Evolutionary conservation across 2,113 vertebrate genomes (phyloP).

Genomic region (Alethe castanea): DNA sequence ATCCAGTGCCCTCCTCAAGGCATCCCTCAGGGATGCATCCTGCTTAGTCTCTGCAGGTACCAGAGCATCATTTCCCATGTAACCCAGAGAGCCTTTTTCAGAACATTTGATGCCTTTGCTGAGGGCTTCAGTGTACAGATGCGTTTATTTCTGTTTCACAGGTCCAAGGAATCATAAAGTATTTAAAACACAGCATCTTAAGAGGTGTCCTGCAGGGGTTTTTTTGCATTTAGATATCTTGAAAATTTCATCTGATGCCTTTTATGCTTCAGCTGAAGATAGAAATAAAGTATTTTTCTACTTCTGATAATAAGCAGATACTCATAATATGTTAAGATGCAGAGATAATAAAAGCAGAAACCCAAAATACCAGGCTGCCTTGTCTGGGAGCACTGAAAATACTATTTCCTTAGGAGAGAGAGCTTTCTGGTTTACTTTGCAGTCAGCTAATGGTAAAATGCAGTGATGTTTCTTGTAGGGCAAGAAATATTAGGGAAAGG

Average conservation of each 20-base stretch:
- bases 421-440: background rate
- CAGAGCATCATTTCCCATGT: fast-evolving
- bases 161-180: background rate
- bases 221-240: background rate
- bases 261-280: background rate
- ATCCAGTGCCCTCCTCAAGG: background rate
- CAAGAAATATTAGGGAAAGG: background rate
- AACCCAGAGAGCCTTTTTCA: background rate
- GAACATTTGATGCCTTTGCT: background rate
- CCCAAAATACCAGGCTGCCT: background rate
- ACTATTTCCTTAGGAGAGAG: background rate
- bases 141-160: slow-evolving; percentile 3
- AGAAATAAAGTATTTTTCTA: background rate
- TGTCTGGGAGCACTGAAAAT: background rate
- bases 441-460: background rate
- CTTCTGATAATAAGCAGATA: background rate
- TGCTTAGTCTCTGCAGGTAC: background rate
- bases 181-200: background rate
- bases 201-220: background rate
- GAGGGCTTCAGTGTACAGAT: background rate
- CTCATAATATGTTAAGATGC: background rate
- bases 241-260: background rate
- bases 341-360: background rate
- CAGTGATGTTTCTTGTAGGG: background rate
- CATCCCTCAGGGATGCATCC: background rate